Percentiles rank a stretch among this genome's conserved stretches.
phyloP scores from a whole-genome alignment of 2,113 vertebrate genomes.

The Chlamydotis undulata region DNA sequence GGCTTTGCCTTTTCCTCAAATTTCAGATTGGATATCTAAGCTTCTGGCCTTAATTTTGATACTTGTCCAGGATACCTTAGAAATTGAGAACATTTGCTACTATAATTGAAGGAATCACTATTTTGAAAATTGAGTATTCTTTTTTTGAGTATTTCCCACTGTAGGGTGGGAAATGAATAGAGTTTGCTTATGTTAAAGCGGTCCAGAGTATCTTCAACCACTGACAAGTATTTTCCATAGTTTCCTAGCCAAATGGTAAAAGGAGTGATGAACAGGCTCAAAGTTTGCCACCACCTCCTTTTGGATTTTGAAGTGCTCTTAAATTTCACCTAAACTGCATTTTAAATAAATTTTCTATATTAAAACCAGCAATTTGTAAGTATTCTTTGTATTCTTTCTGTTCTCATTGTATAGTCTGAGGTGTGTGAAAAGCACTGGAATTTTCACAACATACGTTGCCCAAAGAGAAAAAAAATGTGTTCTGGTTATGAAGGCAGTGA shows the following conservation, averaged over 20 bases:
- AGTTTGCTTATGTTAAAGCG: not conserved
- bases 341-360: not conserved
- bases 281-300: not conserved
- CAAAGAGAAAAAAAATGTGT: not conserved
- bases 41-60: not conserved
- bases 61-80: not conserved
- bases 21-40: not conserved
- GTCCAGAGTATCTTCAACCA: not conserved
- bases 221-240: not conserved
- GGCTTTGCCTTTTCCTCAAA: not conserved
- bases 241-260: not conserved
- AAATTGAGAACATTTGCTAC: not conserved
- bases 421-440: not conserved
- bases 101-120: not conserved
- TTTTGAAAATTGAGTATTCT: not conserved
- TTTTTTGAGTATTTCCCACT: not conserved
- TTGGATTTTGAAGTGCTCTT: not conserved
- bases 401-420: not conserved
- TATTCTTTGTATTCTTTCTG: not conserved
- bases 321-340: not conserved
- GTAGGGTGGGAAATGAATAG: not conserved
- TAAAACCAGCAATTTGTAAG: not conserved
- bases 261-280: not conserved
- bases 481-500: not conserved
- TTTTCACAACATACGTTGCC: not conserved